phyloP scores from a whole-genome alignment of 2,113 vertebrate genomes.

The Semnornis frantzii region DNA sequence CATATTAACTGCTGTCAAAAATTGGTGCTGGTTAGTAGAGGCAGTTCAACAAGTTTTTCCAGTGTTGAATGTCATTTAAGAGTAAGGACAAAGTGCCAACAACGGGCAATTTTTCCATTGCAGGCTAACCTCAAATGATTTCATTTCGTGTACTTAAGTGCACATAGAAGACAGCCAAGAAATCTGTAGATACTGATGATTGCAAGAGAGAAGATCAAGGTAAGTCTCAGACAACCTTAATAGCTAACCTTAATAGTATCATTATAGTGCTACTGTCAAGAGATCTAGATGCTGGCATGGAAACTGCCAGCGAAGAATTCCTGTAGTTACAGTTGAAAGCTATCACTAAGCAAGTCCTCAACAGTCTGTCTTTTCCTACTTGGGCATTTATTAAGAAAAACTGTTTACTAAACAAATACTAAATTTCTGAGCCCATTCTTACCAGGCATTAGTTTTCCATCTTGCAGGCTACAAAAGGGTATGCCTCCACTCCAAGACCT shows the following conservation, averaged over 20 bases:
- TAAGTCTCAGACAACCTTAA: neutral
- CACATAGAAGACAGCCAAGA: neutral
- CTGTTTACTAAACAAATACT: neutral
- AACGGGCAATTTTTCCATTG: neutral
- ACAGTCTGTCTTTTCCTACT: neutral
- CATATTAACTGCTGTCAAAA: neutral
- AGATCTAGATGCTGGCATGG: neutral
- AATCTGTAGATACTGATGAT: neutral
- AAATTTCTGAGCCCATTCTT: neutral
- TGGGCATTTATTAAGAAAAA: neutral
- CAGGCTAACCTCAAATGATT: neutral
- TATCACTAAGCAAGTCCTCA: neutral
- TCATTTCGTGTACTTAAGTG: neutral
- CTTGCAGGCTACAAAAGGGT: neutral
- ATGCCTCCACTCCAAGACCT: neutral
- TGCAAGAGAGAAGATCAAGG: neutral
- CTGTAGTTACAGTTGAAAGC: neutral
- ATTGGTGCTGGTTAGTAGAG: neutral
- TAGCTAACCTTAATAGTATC: neutral
- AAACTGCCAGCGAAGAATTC: neutral
- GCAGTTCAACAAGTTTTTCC: conserved; percentile 1
- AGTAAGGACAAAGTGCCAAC: neutral
- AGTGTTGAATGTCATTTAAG: neutral
- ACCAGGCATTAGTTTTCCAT: neutral
- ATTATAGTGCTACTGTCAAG: neutral